Evolutionary conservation across 1,140 invertebrate species (phyloP).

Genomic region (Tetragnatha versicolor): DNA sequence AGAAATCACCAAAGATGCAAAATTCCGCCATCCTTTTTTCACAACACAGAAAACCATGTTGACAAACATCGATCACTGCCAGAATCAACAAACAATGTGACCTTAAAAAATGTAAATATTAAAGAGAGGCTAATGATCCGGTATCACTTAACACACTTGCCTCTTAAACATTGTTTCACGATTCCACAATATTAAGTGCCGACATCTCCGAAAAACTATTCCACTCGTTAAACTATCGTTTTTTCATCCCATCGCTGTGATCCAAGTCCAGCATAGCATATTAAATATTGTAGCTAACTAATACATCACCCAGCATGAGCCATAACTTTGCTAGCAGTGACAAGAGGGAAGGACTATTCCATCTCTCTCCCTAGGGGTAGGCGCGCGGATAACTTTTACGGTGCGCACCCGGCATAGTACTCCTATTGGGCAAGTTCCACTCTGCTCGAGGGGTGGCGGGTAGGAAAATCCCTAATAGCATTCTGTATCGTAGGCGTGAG

Average conservation of each 20-base stretch:
- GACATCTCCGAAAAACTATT: no score
- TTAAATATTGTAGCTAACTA: conserved; percentile 33
- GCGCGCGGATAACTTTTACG: conserved; percentile 31
- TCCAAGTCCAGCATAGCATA: conserved; percentile 15
- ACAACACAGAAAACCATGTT: conserved; percentile 39
- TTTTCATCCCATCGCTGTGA: no score
- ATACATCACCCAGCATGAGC: conserved; percentile 41
- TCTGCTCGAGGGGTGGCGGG: conserved; percentile 14
- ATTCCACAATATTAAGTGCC: no score
- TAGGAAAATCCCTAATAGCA: conserved; percentile 29
- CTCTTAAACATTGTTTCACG: conserved; percentile 11
- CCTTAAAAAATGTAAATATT: conserved; percentile 53
- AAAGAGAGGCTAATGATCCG: conserved; percentile 51
- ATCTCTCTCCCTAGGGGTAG: conserved; percentile 37
- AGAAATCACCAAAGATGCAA: background rate
- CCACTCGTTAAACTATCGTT: no score
- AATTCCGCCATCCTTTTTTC: background rate
- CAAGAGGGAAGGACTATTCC: conserved; percentile 51
- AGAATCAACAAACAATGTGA: conserved; percentile 44
- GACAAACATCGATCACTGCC: conserved; percentile 40
- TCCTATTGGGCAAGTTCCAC: conserved; percentile 24
- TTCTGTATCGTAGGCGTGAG: conserved; percentile 34
- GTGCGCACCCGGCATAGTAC: conserved; percentile 43
- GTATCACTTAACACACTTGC: conserved; percentile 19
- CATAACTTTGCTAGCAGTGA: conserved; percentile 41